Evolutionary conservation across 64 coral and sea anemone genomes (phyloP), one percentile per base, ranked within the genome.

Genomic region (Montipora capricornis): DNA sequence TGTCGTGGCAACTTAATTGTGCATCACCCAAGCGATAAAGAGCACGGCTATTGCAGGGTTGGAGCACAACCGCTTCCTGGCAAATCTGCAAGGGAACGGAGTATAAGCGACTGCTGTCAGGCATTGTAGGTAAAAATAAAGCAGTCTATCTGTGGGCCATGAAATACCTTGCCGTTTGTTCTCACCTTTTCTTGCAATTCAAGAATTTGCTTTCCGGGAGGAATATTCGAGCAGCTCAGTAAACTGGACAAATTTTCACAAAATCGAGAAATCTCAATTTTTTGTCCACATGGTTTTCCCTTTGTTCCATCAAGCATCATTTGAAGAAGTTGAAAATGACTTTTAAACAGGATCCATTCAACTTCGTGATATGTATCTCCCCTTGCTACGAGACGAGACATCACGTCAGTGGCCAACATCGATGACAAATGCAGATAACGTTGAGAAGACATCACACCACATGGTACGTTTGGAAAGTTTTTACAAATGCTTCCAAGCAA

Each of bases 211-310:
- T 92, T 78, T 71, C 92, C 95, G 80, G 92, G 92, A 79, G 95
- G 98, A 77, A 96, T 89, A 49, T 49, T 89, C 48, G 95, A 99
- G 24, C 88, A 92, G n/a, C 95, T 99, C 26, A 99, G 87, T 52
- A 99, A 79, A 20, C 89, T 89, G 55, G 91, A 99, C n/a, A 99
- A 89, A 87, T 96, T 94, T 45, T 99, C 98, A 79, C 98, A 99
- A 53, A 90, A 83, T 8, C 44, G 60, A 46, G 93, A 90, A 79
- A 99, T 91, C n/a, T 48, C 59, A 6, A 1, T 12, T 20, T 67
- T 76, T 8, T 94, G 62, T 49, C 66, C 81, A 91, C 81, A 47
- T 16, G 19, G 81, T 55, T 89, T 88, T 6, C 89, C 53, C 12
- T 76, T 84, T 3, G 82, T 51, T 14, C 5, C 15, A 48, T 99